phyloP scores from a whole-genome alignment of 2,888 invertebrate genomes.

The Trachelus iudaicus region DNA sequence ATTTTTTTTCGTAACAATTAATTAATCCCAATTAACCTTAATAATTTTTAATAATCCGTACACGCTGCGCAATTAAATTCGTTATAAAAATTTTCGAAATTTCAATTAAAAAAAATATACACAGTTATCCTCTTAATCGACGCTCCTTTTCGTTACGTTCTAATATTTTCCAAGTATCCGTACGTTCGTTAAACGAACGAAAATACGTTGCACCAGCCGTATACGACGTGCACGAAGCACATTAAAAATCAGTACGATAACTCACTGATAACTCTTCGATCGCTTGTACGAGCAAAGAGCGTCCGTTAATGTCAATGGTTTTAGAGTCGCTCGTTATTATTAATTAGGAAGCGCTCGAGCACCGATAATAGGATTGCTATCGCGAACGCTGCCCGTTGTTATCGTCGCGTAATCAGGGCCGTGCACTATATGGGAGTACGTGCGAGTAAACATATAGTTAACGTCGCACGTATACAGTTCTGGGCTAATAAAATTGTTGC shows the following conservation, averaged over 20 bases:
- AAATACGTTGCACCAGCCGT: background rate
- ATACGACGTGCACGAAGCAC: background rate
- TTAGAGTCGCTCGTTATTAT: background rate
- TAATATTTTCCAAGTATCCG: background rate
- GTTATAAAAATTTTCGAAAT: background rate
- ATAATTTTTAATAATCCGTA: background rate
- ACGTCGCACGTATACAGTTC: slow-evolving; percentile 37
- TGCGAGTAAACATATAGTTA: slow-evolving; percentile 33
- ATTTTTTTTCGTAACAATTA: background rate
- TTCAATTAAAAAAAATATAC: background rate
- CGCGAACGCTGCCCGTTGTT: slow-evolving; percentile 25
- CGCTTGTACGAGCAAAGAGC: background rate
- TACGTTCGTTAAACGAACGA: background rate
- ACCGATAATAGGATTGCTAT: slow-evolving; percentile 17
- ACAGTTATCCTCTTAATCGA: background rate
- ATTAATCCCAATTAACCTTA: background rate
- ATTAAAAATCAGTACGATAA: background rate
- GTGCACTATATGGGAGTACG: slow-evolving; percentile 32
- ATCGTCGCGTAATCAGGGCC: slow-evolving; percentile 31
- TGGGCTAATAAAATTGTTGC: slow-evolving; percentile 40
- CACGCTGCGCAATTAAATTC: background rate
- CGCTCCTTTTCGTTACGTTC: background rate
- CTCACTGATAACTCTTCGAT: background rate
- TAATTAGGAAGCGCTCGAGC: slow-evolving; percentile 21
- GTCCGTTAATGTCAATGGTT: background rate